Evolutionary conservation across 2,797 vertebrate genomes (phyloP), one percentile per base, ranked within the genome.

Genomic region (Prunella strophiata): DNA sequence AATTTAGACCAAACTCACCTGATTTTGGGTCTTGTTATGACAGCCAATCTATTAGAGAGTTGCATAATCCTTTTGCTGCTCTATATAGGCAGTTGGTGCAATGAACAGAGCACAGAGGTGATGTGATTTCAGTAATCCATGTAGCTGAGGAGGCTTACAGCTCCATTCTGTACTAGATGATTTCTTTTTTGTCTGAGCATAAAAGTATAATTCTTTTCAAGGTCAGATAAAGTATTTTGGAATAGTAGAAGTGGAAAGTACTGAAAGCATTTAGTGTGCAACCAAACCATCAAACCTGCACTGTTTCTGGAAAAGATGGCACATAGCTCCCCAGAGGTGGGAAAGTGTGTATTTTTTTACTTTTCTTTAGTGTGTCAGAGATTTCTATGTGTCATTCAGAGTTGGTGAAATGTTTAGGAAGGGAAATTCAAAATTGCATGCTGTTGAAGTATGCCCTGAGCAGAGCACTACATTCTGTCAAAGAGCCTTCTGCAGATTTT

Each of bases 61-160:
- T 95, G 88, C 90, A 85, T 92, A 94, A 94, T 89, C 63, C 63
- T 63, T 95, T 71, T 82, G 79, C 90, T 94, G 92, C 67, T 91
- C 86, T 85, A 42, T 43, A 79, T 22, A 91, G 77, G 80, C 62
- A 91, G 71, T 73, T 9, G 1, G 76, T 63, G 63, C 94, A 95
- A 85, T 57, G 59, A 94, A n/a, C 71, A 85, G 93, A 94, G 83
- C 29, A 70, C 36, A 76, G 84, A 85, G 78, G 80, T 57, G 91
- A 93, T 90, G 85, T 57, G 73, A 94, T 95, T 89, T 96, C 91
- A 95, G 71, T 93, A 94, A 95, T 91, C 91, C 85, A 29, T 42
- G 71, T 38, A 73, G 80, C 80, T 82, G 70, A 93, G 59, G 51
- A 95, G 26, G 58, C 80, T 96, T 94, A 94, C 38, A 76, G 83